Conservation (phyloP, 2,113 vertebrate species). For the Ginglymostoma cirratum region DNA sequence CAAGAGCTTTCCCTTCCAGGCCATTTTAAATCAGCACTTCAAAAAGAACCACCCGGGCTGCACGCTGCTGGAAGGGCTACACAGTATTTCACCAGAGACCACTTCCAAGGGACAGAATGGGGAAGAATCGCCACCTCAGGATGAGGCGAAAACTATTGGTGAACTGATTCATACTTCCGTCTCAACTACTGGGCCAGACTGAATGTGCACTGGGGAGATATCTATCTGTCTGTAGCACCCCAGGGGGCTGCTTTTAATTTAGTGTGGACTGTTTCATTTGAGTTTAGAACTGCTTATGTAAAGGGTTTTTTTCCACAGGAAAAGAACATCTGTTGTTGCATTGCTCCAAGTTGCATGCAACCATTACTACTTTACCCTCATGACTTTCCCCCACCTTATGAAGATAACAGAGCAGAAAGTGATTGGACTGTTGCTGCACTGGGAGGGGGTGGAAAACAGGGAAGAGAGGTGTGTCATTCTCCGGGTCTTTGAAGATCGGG, state of each 20-base stretch:
- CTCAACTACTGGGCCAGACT: constrained; percentile 15
- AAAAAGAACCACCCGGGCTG: constrained; percentile 96
- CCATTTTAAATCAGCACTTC: constrained; percentile 99
- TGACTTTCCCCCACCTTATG: background rate
- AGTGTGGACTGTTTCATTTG: constrained; percentile 24
- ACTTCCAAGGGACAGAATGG: constrained; percentile 76
- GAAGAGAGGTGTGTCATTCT: no score
- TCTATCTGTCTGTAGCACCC: background rate
- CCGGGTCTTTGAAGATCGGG: background rate
- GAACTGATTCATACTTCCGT: constrained; percentile 22
- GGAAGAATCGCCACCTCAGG: constrained; percentile 78
- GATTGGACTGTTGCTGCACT: background rate
- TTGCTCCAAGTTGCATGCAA: background rate
- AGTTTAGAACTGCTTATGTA: constrained; percentile 3
- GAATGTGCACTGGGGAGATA: background rate
- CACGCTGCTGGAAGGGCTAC: constrained; percentile 78
- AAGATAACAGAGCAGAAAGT: background rate
- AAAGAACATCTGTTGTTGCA: background rate
- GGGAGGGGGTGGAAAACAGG: background rate
- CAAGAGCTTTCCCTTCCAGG: constrained; percentile 98
- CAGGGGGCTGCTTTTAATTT: background rate
- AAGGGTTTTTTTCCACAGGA: background rate
- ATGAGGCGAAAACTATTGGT: constrained; percentile 62
- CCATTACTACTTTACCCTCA: background rate
- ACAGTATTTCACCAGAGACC: constrained; percentile 91